phyloP scores from a whole-genome alignment of 2,113 vertebrate species.

The Trochalopteron elliotii region DNA sequence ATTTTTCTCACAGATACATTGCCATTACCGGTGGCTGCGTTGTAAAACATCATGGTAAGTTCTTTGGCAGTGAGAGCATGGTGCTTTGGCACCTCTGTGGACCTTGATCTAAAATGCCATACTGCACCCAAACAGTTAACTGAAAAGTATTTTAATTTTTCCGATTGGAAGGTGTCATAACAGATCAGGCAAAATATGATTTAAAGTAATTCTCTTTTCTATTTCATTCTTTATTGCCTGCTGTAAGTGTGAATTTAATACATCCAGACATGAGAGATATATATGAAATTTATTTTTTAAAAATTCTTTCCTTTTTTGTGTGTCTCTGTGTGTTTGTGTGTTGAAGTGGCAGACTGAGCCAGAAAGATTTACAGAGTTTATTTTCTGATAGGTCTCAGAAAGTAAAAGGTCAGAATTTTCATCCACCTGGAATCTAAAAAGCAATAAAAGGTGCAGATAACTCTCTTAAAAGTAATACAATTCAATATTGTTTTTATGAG shows the following conservation, averaged over 20 bases:
- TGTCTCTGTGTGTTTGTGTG: background rate
- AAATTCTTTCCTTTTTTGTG: background rate
- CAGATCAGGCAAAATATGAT: background rate
- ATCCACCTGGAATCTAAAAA: background rate
- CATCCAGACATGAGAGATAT: background rate
- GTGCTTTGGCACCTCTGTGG: background rate
- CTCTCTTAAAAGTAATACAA: background rate
- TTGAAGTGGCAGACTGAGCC: background rate
- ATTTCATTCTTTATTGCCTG: background rate
- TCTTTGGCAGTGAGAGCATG: background rate
- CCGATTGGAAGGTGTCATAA: background rate
- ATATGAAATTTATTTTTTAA: background rate
- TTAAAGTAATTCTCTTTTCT: background rate
- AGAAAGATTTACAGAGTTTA: background rate
- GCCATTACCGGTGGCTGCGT: background rate
- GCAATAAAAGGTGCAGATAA: background rate
- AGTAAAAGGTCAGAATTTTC: background rate
- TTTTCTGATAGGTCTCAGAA: background rate
- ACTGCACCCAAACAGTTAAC: background rate
- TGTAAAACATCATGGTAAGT: background rate
- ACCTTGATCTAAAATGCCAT: background rate
- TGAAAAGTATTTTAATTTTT: background rate
- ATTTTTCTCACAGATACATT: background rate
- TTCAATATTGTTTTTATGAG: background rate
- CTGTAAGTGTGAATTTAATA: background rate